Conservation (phyloP, 2,888 invertebrate species). For the Himalopsyche japonica region DNA sequence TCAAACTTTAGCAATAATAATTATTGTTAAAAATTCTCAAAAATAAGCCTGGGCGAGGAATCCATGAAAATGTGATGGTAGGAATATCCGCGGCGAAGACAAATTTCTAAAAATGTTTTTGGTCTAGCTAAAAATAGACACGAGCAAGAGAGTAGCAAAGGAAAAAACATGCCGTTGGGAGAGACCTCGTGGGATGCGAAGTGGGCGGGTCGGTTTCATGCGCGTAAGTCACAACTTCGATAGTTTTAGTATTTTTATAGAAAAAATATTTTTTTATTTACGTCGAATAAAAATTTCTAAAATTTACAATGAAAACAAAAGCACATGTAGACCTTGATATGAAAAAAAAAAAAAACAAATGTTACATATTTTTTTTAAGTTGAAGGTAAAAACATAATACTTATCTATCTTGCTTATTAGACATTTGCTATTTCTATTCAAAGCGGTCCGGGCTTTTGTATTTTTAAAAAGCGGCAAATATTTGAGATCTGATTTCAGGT, state of each 20-base stretch:
- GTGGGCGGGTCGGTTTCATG: background rate
- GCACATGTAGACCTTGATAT: no score
- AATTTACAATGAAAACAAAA: no score
- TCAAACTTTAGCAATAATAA: background rate
- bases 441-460: no score
- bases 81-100: background rate
- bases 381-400: no score
- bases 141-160: background rate
- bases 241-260: background rate
- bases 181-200: background rate
- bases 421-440: no score
- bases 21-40: background rate
- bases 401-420: no score
- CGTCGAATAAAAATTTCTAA: no score
- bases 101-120: background rate
- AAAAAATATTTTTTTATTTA: no score
- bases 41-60: background rate
- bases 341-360: no score
- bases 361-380: no score
- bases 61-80: background rate
- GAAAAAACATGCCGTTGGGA: background rate
- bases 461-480: no score
- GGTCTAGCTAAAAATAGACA: background rate
- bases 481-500: no score
- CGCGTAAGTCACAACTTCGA: background rate